Evolutionary conservation across 1,140 invertebrate species (phyloP).

Genomic region (Cataglyphis hispanica): DNA sequence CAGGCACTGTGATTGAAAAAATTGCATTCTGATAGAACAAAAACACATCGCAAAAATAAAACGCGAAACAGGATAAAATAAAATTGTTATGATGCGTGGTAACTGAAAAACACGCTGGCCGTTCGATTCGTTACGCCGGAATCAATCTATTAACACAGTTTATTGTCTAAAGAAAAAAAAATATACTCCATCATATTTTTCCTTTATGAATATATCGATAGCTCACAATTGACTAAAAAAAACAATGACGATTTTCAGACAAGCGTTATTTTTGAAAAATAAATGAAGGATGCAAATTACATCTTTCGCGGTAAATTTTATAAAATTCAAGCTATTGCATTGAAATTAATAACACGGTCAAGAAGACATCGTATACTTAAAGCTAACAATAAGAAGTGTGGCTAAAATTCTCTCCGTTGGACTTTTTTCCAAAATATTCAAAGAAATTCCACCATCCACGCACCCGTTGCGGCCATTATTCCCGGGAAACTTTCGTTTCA

Average conservation of each 20-base stretch:
- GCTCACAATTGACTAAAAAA: neutral
- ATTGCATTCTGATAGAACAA: conserved; percentile 43
- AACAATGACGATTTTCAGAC: conserved; percentile 13
- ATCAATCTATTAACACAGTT: conserved; percentile 54
- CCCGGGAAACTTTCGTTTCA: conserved; percentile 46
- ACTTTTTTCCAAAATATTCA: conserved; percentile 7
- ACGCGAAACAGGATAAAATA: conserved; percentile 23
- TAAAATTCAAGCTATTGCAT: neutral
- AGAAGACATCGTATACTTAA: conserved; percentile 10
- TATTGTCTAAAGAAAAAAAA: conserved; percentile 48
- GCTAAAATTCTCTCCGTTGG: neutral
- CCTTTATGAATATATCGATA: neutral
- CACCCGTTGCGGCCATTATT: conserved; percentile 57
- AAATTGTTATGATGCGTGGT: conserved; percentile 55
- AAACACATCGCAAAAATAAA: conserved; percentile 50
- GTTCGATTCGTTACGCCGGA: conserved; percentile 46
- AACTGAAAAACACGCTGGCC: conserved; percentile 46
- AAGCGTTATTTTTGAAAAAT: neutral
- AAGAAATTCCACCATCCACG: conserved; percentile 55
- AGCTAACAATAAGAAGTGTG: neutral
- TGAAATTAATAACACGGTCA: neutral
- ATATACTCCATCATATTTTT: conserved; percentile 19
- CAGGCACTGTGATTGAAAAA: conserved; percentile 47
- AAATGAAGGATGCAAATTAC: neutral
- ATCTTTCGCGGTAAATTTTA: neutral